phyloP scores from a whole-genome alignment of 2,888 invertebrate species.

The Eubasilissa splendida region DNA sequence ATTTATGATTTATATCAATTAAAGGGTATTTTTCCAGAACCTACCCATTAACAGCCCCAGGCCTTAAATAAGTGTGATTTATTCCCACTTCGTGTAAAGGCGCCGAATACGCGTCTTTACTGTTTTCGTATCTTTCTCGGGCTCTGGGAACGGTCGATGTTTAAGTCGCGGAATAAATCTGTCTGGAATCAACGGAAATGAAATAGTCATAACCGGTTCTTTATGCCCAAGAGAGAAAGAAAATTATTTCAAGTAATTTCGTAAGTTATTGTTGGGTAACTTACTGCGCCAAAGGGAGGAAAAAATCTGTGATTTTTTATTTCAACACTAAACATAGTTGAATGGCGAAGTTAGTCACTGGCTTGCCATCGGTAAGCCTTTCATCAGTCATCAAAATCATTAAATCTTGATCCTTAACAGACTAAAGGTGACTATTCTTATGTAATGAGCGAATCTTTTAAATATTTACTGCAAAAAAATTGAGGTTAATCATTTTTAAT shows the following conservation, averaged over 20 bases:
- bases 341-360: no score
- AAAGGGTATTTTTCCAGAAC: conserved; percentile 15
- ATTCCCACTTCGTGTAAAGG: background rate
- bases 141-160: no score
- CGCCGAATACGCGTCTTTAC: background rate
- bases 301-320: no score
- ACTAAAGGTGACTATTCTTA: no score
- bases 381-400: no score
- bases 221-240: background rate
- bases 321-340: no score
- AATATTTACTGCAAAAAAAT: no score
- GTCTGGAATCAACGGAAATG: conserved; percentile 35
- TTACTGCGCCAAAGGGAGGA: background rate
- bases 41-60: background rate
- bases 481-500: no score
- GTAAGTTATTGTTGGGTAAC: conserved; percentile 22
- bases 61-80: conserved; percentile 24
- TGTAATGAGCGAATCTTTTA: no score
- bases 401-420: no score
- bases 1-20: conserved; percentile 20
- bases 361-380: no score
- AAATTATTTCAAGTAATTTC: conserved; percentile 20
- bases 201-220: conserved; percentile 28
- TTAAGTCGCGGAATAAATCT: conserved; percentile 21
- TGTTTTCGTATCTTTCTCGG: background rate